Evolutionary conservation across 2,113 vertebrate species (phyloP), one percentile per base, ranked within the genome.

Genomic region (Asarcornis scutulata): DNA sequence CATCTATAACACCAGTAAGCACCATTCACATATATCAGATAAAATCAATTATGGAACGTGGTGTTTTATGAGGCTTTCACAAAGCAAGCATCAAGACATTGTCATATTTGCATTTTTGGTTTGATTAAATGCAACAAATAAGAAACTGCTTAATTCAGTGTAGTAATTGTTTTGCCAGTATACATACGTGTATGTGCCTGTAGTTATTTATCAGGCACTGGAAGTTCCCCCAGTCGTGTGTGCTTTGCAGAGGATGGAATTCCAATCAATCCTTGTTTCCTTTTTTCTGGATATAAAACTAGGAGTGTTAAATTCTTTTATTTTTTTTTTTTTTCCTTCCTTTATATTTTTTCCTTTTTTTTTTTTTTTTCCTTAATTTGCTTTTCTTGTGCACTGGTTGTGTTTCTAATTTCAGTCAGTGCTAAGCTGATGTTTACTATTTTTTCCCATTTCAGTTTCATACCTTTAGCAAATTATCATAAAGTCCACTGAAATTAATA

Each of bases 71-170:
- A 94, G 50, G 21, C 17, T 85, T 86, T 88, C 63, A 64, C 50
- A 91, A 82, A 75, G 22, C 42, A 86, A 66, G 4, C 26, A 53
- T 42, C 46, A 73, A 34, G 60, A 27, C 17, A 69, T 31, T 5
- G 34, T 91, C 44, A 25, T 38, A 55, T 42, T 90, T 64, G 23
- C 66, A 79, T 86, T 80, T 93, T 31, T 69, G 9, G 44, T 56
- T 87, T 83, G 40, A 92, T 82, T 93, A 93, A 94, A 71, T 81
- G 36, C 23, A 90, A 80, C 2, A 6, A 92, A 74, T 83, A 96
- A 76, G 71, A 93, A 94, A 73, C 7, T 83, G 34, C 23, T 62
- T 75, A 93, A 94, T 80, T 85, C 26, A 83, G 10, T 40, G 52
- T 23, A 89, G 9, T 67, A 76, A 40, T 79, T 93, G 92, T 90